A percentile compares a stretch with the other conserved stretches of the same genome.
These are phyloP conservation scores for Jaculus jaculus DNA, from an alignment of 2,113 vertebrate species.

Conservation along the genomic window DNA sequence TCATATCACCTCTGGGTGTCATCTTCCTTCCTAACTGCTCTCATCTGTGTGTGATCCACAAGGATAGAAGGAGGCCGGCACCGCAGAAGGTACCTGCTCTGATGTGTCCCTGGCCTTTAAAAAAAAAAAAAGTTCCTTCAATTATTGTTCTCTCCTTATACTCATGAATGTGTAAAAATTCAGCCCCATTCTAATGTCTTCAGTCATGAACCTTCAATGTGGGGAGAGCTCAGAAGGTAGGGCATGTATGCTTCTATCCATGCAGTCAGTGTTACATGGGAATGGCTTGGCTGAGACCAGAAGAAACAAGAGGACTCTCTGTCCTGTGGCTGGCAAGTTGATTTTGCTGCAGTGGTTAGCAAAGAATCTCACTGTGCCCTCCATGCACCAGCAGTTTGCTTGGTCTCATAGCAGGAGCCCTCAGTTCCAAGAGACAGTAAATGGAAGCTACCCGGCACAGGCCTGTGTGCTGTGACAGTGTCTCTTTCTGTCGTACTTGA, in stretches of 20 bases:
- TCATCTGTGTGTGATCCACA: not conserved
- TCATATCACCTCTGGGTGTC: conserved; percentile 4
- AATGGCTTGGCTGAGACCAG: not conserved
- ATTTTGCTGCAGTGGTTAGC: not conserved
- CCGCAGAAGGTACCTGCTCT: not conserved
- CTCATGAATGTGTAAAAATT: not conserved
- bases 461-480: not conserved
- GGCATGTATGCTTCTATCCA: not conserved
- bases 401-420: not conserved
- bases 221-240: not conserved
- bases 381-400: not conserved
- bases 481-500: not conserved
- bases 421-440: not conserved
- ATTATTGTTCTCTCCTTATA: not conserved
- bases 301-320: not conserved
- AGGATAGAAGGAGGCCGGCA: not conserved
- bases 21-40: not conserved
- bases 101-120: not conserved
- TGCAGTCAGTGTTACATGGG: not conserved
- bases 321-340: not conserved
- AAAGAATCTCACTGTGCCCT: not conserved
- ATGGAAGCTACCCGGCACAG: not conserved
- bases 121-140: not conserved
- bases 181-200: not conserved
- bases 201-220: not conserved